phyloP scores from a whole-genome alignment of 2,113 vertebrate genomes.

The Melanerpes formicivorus region DNA sequence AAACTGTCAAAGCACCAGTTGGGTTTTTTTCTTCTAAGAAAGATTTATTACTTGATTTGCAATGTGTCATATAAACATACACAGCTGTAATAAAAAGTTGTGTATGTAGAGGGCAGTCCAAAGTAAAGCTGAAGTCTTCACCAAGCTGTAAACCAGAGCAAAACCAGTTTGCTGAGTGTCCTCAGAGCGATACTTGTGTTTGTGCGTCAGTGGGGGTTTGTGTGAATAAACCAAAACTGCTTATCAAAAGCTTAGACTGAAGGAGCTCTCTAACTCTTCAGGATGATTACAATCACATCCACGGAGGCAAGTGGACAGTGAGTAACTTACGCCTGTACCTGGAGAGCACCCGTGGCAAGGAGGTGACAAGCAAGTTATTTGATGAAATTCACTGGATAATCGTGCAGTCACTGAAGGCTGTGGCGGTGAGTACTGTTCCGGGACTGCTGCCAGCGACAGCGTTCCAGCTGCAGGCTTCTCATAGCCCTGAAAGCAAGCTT shows the following conservation, averaged over 20 bases:
- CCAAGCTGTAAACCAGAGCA: neutral
- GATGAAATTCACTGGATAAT: slow-evolving; percentile 98
- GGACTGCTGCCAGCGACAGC: neutral
- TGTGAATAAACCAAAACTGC: neutral
- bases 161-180: neutral
- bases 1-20: neutral
- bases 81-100: neutral
- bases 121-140: neutral
- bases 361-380: slow-evolving; percentile 92
- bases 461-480: neutral
- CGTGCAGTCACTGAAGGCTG: slow-evolving; percentile 95
- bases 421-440: slow-evolving; percentile 84
- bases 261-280: slow-evolving; percentile 56
- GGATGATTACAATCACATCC: slow-evolving; percentile 98
- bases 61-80: neutral
- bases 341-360: slow-evolving; percentile 94
- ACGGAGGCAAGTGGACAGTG: slow-evolving; percentile 98
- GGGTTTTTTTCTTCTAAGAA: neutral
- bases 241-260: neutral
- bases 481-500: neutral
- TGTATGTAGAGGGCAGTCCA: neutral
- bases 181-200: neutral
- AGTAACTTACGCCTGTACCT: slow-evolving; percentile 93
- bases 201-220: neutral
- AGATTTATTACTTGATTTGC: neutral